phyloP scores from a whole-genome alignment of 2,888 invertebrate genomes.

The Apoda limacodes region DNA sequence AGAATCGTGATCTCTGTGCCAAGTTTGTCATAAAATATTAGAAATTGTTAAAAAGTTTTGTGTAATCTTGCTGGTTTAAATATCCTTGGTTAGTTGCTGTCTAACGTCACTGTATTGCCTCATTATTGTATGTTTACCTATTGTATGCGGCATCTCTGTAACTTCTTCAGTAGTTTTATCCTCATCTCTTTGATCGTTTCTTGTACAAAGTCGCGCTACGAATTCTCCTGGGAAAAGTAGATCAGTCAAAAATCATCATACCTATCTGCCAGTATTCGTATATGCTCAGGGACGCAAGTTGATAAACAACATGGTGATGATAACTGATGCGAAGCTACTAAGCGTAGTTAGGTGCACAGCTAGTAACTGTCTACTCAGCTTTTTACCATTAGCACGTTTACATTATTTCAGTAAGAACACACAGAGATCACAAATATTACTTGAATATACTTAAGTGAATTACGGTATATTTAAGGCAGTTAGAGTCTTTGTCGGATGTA shows the following conservation, averaged over 20 bases:
- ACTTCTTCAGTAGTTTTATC: constrained; percentile 20
- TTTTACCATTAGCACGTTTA: constrained; percentile 28
- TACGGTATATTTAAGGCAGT: constrained; percentile 79
- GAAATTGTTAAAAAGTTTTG: constrained; percentile 17
- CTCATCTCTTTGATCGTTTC: constrained; percentile 22
- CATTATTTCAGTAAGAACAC: constrained; percentile 42
- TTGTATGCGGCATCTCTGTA: constrained; percentile 20
- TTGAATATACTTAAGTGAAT: constrained; percentile 72
- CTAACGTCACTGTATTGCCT: constrained; percentile 14
- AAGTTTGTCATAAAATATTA: constrained; percentile 22
- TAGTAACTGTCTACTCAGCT: constrained; percentile 30
- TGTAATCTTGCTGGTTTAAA: too few species aligned
- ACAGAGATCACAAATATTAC: constrained; percentile 48
- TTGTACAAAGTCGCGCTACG: constrained; percentile 45
- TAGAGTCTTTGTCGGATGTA: constrained; percentile 69
- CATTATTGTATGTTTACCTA: too few species aligned
- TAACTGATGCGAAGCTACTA: constrained; percentile 24
- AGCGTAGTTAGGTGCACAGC: constrained; percentile 31
- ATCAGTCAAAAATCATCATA: constrained; percentile 23
- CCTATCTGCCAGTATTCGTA: too few species aligned
- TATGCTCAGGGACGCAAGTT: too few species aligned
- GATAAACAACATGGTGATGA: too few species aligned
- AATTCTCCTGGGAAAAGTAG: constrained; percentile 50
- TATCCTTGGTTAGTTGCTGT: too few species aligned
- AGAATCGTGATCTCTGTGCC: constrained; percentile 37